A percentile compares a stretch with the other conserved stretches of the same genome.
phyloP scores from a whole-genome alignment of 35 echinoderm and acorn worm genomes.

The Patiria miniata region DNA sequence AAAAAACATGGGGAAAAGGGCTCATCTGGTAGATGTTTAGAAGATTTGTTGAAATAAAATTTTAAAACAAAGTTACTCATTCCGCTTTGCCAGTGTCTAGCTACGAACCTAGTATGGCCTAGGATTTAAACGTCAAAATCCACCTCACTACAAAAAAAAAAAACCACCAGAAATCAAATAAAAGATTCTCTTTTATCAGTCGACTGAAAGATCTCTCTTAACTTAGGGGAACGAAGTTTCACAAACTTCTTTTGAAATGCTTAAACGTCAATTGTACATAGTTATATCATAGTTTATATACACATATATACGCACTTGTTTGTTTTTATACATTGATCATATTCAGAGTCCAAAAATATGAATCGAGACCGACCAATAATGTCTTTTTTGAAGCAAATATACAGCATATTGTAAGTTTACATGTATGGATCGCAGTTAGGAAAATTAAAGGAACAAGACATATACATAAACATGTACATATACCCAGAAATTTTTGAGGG shows the following conservation, averaged over 20 bases:
- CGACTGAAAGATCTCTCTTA: neutral
- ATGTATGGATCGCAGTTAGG: neutral
- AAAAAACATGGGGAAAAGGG: too few species aligned
- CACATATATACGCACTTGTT: neutral
- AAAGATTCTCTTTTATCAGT: neutral
- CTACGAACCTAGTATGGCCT: too few species aligned
- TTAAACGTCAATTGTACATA: neutral
- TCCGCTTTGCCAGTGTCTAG: too few species aligned
- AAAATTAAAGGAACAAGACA: neutral
- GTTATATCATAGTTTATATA: slow-evolving; percentile 20
- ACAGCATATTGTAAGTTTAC: slow-evolving; percentile 9
- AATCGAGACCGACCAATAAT: neutral
- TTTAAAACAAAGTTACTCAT: too few species aligned
- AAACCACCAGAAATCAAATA: too few species aligned
- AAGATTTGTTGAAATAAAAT: too few species aligned
- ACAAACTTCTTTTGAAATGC: neutral
- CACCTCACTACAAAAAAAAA: too few species aligned
- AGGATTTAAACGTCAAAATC: too few species aligned
- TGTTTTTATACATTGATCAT: neutral
- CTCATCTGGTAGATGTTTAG: too few species aligned
- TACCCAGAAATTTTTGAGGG: too few species aligned
- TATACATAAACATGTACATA: too few species aligned
- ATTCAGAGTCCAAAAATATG: neutral
- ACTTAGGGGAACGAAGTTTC: neutral
- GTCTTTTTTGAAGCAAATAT: neutral